Base-by-base conservation (phyloP, 2,113 vertebrate genomes). In the Oreochromis aureus region DNA sequence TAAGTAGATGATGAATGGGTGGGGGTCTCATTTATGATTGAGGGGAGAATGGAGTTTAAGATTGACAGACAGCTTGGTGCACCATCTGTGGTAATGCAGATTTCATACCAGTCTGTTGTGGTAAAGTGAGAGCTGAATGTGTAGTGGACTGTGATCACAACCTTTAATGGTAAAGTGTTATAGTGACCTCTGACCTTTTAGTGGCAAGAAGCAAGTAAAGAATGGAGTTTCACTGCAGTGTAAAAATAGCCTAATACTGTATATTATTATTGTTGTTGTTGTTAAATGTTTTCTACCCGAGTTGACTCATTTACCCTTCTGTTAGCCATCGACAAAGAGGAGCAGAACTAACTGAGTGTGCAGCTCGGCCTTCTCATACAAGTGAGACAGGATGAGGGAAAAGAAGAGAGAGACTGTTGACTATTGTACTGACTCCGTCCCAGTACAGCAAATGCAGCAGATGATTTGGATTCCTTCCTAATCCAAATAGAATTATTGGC, bases 401-500 rank as follows among this genome's bases (percentile, higher is more conserved):
- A n/a, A 19, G 71, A 30, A 1, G 44, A 51, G 46, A 36, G 51
- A 76, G 15, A 34, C 30, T 66, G 34, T 46, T 7, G 18, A 59
- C 79, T 73, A 16, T 48, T 61, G 22, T 54, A 22, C 0, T 61
- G 53, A 84, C 22, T 55, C 56, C 3, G 5, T 90, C 63, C 80
- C 83, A 88, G 84, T 66, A 82, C 13, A 80, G 76, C 61, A 89
- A 79, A 73, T 39, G 39, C 30, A 87, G 59, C 87, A 86, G 85
- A 87, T 87, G 34, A 89, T 92, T 92, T 90, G 85, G 83, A 89
- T 89, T 89, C 39, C 71, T 81, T 91, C 76, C 87, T 91, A 89
- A 93, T 93, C 86, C 91, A 61, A 80, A 85, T 80, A 85, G 85
- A 73, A 55, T 91, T 91, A 91, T 91, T 91, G 71, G 82, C 88